These are phyloP conservation scores for Erinaceus europaeus DNA, from an alignment of 2,113 vertebrate species.

Conservation along the genomic window DNA sequence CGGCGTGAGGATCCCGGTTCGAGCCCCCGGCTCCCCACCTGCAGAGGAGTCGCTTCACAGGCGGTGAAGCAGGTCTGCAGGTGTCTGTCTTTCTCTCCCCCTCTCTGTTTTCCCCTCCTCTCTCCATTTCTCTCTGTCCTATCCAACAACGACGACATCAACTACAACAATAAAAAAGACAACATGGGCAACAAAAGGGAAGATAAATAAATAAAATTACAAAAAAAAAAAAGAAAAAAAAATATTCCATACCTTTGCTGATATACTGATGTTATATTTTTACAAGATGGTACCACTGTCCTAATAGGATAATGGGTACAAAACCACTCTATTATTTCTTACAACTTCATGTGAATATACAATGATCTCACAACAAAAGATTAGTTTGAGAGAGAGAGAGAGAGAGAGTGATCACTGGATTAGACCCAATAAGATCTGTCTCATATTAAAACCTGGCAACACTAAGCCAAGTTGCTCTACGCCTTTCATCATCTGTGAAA, in stretches of 20 bases:
- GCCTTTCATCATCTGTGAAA: constrained; percentile 2
- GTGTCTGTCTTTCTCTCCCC: no score
- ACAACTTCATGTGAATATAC: not conserved
- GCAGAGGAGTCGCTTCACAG: no score
- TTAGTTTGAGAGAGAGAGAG: not conserved
- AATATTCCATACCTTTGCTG: not conserved
- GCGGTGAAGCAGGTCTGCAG: no score
- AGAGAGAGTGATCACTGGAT: not conserved
- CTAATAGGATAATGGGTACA: not conserved
- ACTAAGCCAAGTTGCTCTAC: not conserved
- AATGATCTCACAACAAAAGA: constrained; percentile 6
- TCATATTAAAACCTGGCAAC: not conserved
- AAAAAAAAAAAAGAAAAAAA: no score
- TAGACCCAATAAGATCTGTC: not conserved
- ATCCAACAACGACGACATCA: no score
- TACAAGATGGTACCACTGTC: not conserved
- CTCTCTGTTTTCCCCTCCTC: no score
- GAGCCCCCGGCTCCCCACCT: no score
- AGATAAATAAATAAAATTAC: no score
- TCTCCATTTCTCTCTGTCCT: no score
- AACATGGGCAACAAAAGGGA: no score
- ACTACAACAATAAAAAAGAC: no score
- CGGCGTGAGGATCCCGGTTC: no score
- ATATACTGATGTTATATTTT: not conserved
- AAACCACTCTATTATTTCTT: not conserved